These are phyloP conservation scores for Lacerta viridis DNA, from an alignment of 2,797 vertebrate species.

Conservation along the genomic window DNA sequence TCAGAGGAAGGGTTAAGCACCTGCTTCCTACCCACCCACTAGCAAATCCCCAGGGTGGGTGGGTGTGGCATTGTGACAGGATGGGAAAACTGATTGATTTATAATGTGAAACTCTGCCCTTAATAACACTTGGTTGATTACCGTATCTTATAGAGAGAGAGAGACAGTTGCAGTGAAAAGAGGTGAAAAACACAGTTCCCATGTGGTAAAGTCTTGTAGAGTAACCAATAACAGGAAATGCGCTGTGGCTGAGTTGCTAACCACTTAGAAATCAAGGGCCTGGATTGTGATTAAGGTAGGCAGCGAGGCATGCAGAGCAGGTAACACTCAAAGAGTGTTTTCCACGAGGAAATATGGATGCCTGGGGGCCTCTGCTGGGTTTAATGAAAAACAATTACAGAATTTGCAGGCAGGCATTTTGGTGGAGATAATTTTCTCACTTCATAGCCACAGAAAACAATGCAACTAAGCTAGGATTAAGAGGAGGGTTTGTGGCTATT, in stretches of 20 bases:
- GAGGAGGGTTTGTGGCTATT: constrained; percentile 39
- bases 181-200: background rate
- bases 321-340: background rate
- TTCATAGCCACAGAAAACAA: constrained; percentile 20
- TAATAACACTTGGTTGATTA: background rate
- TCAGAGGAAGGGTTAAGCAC: background rate
- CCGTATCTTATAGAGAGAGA: background rate
- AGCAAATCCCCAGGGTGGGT: background rate
- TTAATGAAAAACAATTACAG: constrained; percentile 31
- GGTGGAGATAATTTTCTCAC: constrained; percentile 18
- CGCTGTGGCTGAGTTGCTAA: background rate
- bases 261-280: constrained; percentile 20
- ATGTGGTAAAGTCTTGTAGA: constrained; percentile 5
- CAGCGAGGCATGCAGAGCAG: constrained; percentile 18
- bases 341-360: constrained; percentile 29
- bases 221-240: constrained; percentile 61
- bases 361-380: constrained; percentile 28
- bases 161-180: background rate
- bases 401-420: constrained; percentile 26
- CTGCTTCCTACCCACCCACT: background rate
- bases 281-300: constrained; percentile 16
- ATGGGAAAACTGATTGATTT: background rate
- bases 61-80: background rate
- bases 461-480: constrained; percentile 8
- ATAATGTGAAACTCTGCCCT: background rate